Conservation (phyloP, 2,888 invertebrate species). For the Amblyjoppa proteus region DNA sequence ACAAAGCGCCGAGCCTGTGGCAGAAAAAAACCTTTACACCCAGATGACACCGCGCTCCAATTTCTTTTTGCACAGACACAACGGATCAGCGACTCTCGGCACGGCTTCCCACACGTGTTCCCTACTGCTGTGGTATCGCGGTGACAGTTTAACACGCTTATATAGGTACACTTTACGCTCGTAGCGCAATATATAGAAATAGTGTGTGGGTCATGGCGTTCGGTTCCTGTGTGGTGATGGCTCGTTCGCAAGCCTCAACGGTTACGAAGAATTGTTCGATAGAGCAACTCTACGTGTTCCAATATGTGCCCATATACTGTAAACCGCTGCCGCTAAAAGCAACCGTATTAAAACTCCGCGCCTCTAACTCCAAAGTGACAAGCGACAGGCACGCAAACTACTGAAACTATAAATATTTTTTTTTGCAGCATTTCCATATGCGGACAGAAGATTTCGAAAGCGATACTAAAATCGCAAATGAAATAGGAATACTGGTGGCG, state of each 20-base stretch:
- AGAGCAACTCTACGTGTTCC: constrained; percentile 11
- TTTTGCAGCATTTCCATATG: constrained; percentile 55
- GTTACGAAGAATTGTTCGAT: constrained; percentile 17
- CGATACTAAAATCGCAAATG: constrained; percentile 9
- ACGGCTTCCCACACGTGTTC: constrained; percentile 47
- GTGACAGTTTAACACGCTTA: constrained; percentile 42
- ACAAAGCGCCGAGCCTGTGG: constrained; percentile 9
- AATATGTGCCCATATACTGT: not conserved
- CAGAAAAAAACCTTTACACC: constrained; percentile 39
- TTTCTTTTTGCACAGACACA: constrained; percentile 35
- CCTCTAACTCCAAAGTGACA: not conserved
- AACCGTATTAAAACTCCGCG: constrained; percentile 27
- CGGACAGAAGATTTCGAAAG: constrained; percentile 40
- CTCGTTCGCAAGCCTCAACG: constrained; percentile 26
- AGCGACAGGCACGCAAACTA: not conserved
- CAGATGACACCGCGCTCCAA: constrained; percentile 47
- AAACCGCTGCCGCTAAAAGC: constrained; percentile 2
- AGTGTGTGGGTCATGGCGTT: constrained; percentile 2
- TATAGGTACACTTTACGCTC: not conserved
- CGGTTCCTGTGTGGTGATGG: constrained; percentile 10
- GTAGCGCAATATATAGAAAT: not conserved
- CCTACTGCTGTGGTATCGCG: constrained; percentile 11
- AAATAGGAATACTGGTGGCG: not conserved
- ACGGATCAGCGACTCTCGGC: constrained; percentile 38
- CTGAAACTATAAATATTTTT: constrained; percentile 46